These are phyloP conservation scores for Rhinogobius similis DNA, from an alignment of 2,113 vertebrate species.

Conservation along the genomic window DNA sequence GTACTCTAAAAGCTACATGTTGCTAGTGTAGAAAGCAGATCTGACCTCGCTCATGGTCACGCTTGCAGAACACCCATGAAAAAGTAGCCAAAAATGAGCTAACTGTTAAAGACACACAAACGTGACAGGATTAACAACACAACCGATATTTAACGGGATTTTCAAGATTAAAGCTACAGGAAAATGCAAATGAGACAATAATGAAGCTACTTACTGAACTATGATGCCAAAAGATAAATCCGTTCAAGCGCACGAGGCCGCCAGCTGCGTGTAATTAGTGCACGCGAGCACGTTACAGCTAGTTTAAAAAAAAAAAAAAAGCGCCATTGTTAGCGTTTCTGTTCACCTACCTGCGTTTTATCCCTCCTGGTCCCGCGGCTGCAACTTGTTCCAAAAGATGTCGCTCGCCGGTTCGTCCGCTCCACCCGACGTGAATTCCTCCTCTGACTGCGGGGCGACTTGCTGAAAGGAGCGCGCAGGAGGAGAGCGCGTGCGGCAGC, in stretches of 20 bases:
- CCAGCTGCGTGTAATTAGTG: not conserved
- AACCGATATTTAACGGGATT: not conserved
- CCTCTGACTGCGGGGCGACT: constrained; percentile 11
- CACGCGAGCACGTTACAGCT: not conserved
- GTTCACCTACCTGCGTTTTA: constrained; percentile 38
- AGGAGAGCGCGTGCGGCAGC: constrained; percentile 1
- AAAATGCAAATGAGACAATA: not conserved
- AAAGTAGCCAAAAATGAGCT: not conserved
- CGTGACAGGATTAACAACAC: not conserved
- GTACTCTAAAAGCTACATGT: not conserved
- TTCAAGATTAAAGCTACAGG: not conserved
- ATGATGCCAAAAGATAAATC: constrained; percentile 13
- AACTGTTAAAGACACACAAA: not conserved
- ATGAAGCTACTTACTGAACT: constrained; percentile 5
- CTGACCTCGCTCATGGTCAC: too few species aligned
- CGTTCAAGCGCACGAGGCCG: not conserved
- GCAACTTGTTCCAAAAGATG: constrained; percentile 22
- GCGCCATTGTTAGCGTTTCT: not conserved
- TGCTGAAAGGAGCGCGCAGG: constrained; percentile 9
- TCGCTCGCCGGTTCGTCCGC: constrained; percentile 3
- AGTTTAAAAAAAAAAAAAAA: too few species aligned
- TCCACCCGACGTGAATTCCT: constrained; percentile 23
- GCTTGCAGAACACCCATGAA: not conserved
- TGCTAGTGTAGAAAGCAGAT: not conserved
- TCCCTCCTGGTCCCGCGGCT: not conserved